phyloP scores from a whole-genome alignment of 2,113 vertebrate genomes.

The Sylvilagus bachmani region DNA sequence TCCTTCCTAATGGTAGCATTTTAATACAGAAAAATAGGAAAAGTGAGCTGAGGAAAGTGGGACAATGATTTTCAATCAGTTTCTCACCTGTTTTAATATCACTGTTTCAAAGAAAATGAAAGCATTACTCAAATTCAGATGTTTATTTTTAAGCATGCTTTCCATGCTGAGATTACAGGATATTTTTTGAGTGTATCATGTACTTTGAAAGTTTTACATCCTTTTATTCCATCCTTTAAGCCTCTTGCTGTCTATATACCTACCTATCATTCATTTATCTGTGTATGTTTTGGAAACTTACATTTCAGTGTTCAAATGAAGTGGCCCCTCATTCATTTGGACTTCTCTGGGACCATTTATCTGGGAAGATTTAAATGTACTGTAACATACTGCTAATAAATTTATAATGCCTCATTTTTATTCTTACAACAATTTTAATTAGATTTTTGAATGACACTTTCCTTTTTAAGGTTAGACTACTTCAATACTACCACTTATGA shows the following conservation, averaged over 20 bases:
- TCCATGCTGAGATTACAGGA: background rate
- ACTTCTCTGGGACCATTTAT: background rate
- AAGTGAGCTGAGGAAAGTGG: constrained; percentile 20
- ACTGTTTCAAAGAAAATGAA: constrained; percentile 42
- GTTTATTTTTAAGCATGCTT: constrained; percentile 42
- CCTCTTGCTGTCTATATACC: background rate
- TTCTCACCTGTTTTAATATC: constrained; percentile 28
- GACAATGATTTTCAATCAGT: constrained; percentile 32
- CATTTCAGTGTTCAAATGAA: background rate
- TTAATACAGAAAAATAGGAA: constrained; percentile 32
- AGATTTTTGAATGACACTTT: background rate
- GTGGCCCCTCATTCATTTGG: background rate
- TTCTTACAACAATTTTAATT: background rate
- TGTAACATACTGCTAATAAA: background rate
- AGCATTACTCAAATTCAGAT: background rate
- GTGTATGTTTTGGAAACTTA: background rate
- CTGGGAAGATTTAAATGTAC: background rate
- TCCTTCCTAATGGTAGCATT: background rate
- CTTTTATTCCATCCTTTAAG: background rate
- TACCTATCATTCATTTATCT: background rate
- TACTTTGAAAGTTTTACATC: background rate
- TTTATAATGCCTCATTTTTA: background rate
- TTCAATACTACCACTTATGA: background rate
- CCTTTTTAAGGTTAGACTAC: background rate
- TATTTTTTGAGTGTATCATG: constrained; percentile 16